Conservation (phyloP, 2,797 vertebrate genomes). For the Falco berigora region DNA sequence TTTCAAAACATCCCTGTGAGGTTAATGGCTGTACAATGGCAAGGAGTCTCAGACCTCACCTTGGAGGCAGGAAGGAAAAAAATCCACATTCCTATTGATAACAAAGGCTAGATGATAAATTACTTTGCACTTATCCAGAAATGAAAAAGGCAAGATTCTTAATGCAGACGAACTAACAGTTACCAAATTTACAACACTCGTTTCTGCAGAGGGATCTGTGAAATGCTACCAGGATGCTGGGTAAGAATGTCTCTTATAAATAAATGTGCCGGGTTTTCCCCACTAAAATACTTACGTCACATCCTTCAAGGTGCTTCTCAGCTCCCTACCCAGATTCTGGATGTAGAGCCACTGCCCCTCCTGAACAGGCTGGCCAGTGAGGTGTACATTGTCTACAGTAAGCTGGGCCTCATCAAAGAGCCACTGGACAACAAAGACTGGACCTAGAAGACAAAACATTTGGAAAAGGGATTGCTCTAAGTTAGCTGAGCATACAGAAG, state of each 20-base stretch:
- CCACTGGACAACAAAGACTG: slow-evolving; percentile 97
- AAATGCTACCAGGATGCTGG: background rate
- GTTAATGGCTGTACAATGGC: background rate
- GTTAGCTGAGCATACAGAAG: background rate
- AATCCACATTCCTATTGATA: rapidly evolving
- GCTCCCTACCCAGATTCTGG: slow-evolving; percentile 90
- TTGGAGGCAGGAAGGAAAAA: background rate
- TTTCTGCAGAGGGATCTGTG: background rate
- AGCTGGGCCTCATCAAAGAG: slow-evolving; percentile 97
- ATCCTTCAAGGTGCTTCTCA: slow-evolving; percentile 90
- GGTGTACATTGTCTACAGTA: slow-evolving; percentile 92
- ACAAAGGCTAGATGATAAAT: background rate
- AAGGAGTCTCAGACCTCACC: background rate
- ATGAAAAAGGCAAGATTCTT: background rate
- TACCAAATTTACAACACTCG: background rate
- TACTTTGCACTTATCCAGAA: background rate
- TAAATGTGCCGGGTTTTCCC: background rate
- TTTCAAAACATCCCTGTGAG: background rate
- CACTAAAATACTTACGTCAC: slow-evolving; percentile 81
- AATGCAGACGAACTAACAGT: background rate
- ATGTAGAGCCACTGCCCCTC: slow-evolving; percentile 97
- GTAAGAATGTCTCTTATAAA: background rate
- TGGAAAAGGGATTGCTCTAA: background rate
- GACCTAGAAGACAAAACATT: slow-evolving; percentile 72
- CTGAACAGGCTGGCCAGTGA: slow-evolving; percentile 94